Evolutionary conservation across 2,113 vertebrate species (phyloP).

Genomic region (Scortum barcoo): DNA sequence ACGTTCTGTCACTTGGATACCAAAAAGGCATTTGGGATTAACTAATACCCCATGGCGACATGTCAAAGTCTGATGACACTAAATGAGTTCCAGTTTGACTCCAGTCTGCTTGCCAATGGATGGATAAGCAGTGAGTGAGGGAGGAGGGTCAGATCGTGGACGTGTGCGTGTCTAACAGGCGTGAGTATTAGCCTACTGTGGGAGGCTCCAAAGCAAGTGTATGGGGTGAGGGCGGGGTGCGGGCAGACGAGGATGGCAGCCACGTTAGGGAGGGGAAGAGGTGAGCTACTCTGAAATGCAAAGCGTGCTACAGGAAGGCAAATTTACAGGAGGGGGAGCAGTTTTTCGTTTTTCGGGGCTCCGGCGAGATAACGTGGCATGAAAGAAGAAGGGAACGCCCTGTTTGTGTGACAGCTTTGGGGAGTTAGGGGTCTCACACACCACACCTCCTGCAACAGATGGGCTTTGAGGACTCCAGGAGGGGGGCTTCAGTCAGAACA

Average conservation of each 20-base stretch:
- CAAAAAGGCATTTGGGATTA: conserved; percentile 33
- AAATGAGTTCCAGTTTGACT: conserved; percentile 62
- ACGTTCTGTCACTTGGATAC: conserved; percentile 62
- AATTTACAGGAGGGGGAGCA: conserved; percentile 20
- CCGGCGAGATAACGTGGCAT: conserved; percentile 51
- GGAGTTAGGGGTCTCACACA: conserved; percentile 66
- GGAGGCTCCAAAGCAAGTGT: conserved; percentile 29
- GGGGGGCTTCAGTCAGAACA: conserved; percentile 71
- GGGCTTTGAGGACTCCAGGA: conserved; percentile 61
- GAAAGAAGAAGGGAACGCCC: conserved; percentile 37
- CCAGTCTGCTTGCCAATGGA: conserved; percentile 51
- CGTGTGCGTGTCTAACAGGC: conserved; percentile 40
- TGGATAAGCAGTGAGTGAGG: conserved; percentile 45
- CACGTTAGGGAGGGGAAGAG: conserved; percentile 40
- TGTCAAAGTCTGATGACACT: conserved; percentile 43
- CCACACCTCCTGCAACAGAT: conserved; percentile 67
- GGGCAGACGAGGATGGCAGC: conserved; percentile 50
- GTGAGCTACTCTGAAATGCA: conserved; percentile 37
- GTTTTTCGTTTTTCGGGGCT: too few relatives aligned
- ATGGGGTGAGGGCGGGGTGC: conserved; percentile 7
- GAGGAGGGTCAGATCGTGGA: conserved; percentile 47
- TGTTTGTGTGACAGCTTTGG: conserved; percentile 59
- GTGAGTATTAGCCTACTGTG: conserved; percentile 34
- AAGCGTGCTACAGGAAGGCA: conserved; percentile 22
- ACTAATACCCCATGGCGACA: conserved; percentile 39